Conservation (phyloP, 2,113 vertebrate species). For the Ctenodactylus gundi region DNA sequence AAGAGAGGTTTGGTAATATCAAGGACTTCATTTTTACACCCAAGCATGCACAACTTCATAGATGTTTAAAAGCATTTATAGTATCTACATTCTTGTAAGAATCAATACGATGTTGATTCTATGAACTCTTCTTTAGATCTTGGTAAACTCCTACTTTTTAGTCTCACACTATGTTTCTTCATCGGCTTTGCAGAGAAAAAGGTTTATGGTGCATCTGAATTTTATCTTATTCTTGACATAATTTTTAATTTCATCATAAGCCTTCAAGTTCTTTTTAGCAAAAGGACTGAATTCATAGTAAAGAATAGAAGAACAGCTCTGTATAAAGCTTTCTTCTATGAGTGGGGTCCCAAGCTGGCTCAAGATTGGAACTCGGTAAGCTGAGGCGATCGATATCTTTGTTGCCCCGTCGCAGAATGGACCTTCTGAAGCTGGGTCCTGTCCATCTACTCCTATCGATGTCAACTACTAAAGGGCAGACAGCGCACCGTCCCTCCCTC, state of each 20-base stretch:
- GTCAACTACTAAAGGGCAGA: neutral
- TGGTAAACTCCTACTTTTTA: neutral
- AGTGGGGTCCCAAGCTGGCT: neutral
- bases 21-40: neutral
- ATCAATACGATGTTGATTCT: neutral
- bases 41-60: neutral
- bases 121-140: neutral
- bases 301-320: neutral
- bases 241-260: neutral
- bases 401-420: neutral
- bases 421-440: neutral
- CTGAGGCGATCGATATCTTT: neutral
- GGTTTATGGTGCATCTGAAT: neutral
- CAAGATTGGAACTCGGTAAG: neutral
- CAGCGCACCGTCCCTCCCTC: neutral
- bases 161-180: neutral
- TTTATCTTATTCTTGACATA: slow-evolving; percentile 25
- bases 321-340: neutral
- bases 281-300: neutral
- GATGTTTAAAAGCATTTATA: neutral
- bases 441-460: neutral
- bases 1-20: neutral
- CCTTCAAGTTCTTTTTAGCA: neutral
- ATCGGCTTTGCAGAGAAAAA: slow-evolving; percentile 1
- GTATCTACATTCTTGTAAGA: neutral